Evolutionary conservation across 2,113 vertebrate genomes (phyloP).

Genomic region (Tychaedon coryphoeus): DNA sequence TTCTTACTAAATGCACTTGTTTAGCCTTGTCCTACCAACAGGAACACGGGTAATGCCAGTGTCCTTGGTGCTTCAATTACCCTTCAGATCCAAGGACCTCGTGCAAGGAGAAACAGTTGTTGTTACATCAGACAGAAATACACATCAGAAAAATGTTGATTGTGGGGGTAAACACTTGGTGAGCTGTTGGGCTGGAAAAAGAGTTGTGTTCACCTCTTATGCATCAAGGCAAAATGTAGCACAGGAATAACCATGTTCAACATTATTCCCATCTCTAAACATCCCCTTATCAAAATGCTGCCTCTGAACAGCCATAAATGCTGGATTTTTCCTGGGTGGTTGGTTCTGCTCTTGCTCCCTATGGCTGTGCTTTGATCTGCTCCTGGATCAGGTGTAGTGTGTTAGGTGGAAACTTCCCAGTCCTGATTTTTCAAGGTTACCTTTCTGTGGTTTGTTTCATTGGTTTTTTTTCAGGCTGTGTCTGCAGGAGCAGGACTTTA

Average conservation of each 20-base stretch:
- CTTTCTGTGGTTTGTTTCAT: neutral
- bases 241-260: neutral
- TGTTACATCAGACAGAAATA: neutral
- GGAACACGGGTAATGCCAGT: neutral
- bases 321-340: rapidly evolving
- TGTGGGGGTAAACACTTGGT: neutral
- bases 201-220: neutral
- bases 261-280: neutral
- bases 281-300: neutral
- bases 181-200: neutral
- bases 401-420: neutral
- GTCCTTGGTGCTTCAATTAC: neutral
- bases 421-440: neutral
- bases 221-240: neutral
- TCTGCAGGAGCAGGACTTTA: neutral
- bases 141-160: neutral
- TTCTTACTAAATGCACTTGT: neutral
- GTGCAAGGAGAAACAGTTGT: neutral
- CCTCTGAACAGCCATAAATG: neutral
- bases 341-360: neutral
- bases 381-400: neutral
- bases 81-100: neutral
- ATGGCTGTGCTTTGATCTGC: neutral
- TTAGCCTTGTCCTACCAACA: neutral
- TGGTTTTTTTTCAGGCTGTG: too few relatives aligned